Base-by-base conservation (phyloP, 2,797 vertebrate species). In the Borostomias antarcticus region DNA sequence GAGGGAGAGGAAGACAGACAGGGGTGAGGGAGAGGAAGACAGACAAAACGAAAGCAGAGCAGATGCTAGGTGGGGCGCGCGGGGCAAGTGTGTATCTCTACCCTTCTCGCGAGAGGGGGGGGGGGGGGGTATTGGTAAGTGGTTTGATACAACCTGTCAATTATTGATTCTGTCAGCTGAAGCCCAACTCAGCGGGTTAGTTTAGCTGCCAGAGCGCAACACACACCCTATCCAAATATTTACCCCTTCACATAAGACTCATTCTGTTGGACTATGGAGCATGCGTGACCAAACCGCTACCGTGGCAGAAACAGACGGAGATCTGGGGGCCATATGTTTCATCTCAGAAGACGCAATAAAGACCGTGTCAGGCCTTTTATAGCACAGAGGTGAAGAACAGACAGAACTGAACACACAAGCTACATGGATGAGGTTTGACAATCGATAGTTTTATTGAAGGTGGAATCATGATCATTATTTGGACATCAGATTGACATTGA, bases 61-160 rank as follows among this genome's bases (percentile, higher is more conserved):
- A 89, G 81, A 88, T 87, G 87, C 79, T 81, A 74, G 70, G 71
- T 50, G 21, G 50, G n/a, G n/a, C n/a, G n/a, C n/a, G n/a, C n/a
- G n/a, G n/a, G n/a, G n/a, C n/a, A n/a, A n/a, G n/a, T n/a, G n/a
- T n/a, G n/a, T n/a, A n/a, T n/a, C n/a, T n/a, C n/a, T n/a, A n/a
- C n/a, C n/a, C n/a, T n/a, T n/a, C n/a, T n/a, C n/a, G n/a, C n/a
- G n/a, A n/a, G n/a, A n/a, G n/a, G n/a, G n/a, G 35, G 28, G 58
- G 13, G 60, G 71, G n/a, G 48, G 66, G 54, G 53, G 33, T 54
- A 50, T 43, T 21, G 35, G 61, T 45, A 53, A 43, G 56, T 66
- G 59, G 54, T 50, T 70, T 25, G 35, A 70, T 70, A 69, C 75
- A 77, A 79, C 69, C 70, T 80, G 81, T 72, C 77, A 77, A 54